These are phyloP conservation scores for Epistrophella euchroma DNA, from an alignment of 2,888 invertebrate genomes.

Conservation along the genomic window DNA sequence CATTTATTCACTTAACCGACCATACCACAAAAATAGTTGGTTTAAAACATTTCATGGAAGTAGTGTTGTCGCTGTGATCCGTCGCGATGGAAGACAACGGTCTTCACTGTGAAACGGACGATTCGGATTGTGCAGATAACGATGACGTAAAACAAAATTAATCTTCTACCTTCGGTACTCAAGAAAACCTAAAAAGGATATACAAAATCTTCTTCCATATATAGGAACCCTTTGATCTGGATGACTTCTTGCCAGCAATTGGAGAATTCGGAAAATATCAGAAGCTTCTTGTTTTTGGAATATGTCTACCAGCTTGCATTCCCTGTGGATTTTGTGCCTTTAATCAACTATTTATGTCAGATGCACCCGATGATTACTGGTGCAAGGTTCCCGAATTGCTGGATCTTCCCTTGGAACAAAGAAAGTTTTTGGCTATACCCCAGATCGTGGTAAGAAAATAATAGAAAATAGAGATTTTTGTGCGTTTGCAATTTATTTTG, in stretches of 20 bases:
- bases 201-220: conserved; percentile 10
- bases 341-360: conserved; percentile 97
- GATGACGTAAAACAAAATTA: conserved; percentile 62
- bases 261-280: conserved; percentile 96
- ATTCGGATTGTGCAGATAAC: conserved; percentile 66
- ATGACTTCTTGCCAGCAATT: conserved; percentile 92
- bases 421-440: conserved; percentile 89
- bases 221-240: conserved; percentile 88
- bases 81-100: conserved; percentile 71
- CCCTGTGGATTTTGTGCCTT: conserved; percentile 96
- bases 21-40: conserved; percentile 34
- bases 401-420: conserved; percentile 85
- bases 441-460: conserved; percentile 83
- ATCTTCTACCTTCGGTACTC: background rate
- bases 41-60: conserved; percentile 40
- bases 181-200: conserved; percentile 3
- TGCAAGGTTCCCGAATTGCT: conserved; percentile 89
- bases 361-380: conserved; percentile 93
- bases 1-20: conserved; percentile 29
- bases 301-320: conserved; percentile 94
- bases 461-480: background rate
- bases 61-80: conserved; percentile 48
- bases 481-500: conserved; percentile 32
- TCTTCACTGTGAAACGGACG: conserved; percentile 61
- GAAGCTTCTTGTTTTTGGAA: conserved; percentile 92